phyloP scores from a whole-genome alignment of 2,888 invertebrate species.

The Ypsolopha sequella region DNA sequence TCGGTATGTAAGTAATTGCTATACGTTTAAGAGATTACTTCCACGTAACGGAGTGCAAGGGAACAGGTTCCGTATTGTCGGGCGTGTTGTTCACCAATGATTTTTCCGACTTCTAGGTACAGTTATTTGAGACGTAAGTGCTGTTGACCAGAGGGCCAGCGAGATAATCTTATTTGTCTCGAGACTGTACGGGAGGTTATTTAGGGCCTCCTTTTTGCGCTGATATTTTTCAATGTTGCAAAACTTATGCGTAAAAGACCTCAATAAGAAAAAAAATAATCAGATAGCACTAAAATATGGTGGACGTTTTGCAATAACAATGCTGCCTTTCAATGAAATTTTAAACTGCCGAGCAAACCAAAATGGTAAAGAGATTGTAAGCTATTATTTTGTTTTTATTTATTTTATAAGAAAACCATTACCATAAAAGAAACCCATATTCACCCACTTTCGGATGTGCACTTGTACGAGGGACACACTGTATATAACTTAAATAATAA shows the following conservation, averaged over 20 bases:
- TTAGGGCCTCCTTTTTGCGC: background rate
- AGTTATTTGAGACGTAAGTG: conserved; percentile 10
- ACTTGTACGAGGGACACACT: too few relatives aligned
- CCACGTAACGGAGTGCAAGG: conserved; percentile 46
- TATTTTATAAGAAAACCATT: too few relatives aligned
- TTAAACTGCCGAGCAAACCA: background rate
- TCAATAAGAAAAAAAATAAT: background rate
- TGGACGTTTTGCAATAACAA: background rate
- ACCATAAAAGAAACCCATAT: too few relatives aligned
- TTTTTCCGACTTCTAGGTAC: conserved; percentile 37
- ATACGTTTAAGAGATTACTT: conserved; percentile 51
- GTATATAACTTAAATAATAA: too few relatives aligned
- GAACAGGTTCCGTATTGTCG: conserved; percentile 37
- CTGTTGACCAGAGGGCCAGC: too few relatives aligned
- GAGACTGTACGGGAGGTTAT: too few relatives aligned
- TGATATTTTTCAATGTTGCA: background rate
- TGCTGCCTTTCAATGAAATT: background rate
- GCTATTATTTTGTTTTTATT: too few relatives aligned
- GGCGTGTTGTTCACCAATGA: conserved; percentile 27
- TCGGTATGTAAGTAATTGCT: conserved; percentile 7
- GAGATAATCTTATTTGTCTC: too few relatives aligned
- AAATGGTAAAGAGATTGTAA: too few relatives aligned
- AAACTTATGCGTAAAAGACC: background rate
- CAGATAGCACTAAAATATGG: background rate
- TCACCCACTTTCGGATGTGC: too few relatives aligned